These are phyloP conservation scores for Scolopax rusticola DNA, from an alignment of 2,797 vertebrate species.

Conservation along the genomic window DNA sequence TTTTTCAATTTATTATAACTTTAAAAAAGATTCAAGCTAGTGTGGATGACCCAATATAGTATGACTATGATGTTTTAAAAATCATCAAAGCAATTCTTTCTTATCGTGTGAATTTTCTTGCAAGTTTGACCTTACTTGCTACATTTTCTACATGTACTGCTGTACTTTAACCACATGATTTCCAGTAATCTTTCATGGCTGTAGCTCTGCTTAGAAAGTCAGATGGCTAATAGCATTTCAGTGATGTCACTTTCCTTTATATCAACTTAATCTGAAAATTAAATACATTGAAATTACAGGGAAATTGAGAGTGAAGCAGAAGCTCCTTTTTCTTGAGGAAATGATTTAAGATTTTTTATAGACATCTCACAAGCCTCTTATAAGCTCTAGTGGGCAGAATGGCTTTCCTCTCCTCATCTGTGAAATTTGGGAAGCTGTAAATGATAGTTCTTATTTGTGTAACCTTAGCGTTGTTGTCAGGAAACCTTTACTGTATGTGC, in stretches of 20 bases:
- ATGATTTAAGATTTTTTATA: neutral
- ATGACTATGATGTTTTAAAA: conserved; percentile 47
- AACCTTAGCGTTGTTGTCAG: neutral
- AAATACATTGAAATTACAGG: neutral
- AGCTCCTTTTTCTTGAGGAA: neutral
- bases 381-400: neutral
- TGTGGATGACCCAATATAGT: conserved; percentile 48
- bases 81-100: conserved; percentile 55
- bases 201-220: conserved; percentile 21
- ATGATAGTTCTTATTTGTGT: neutral
- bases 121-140: conserved; percentile 55
- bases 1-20: conserved; percentile 60
- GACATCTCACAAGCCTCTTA: neutral
- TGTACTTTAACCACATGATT: conserved; percentile 15
- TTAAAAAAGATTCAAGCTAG: conserved; percentile 51
- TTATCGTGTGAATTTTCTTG: conserved; percentile 48
- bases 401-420: neutral
- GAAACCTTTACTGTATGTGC: neutral
- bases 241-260: neutral
- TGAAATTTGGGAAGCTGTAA: neutral
- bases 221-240: conserved; percentile 9
- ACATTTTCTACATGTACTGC: neutral
- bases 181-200: conserved; percentile 21
- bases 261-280: conserved; percentile 8
- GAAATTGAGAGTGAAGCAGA: neutral